Evolutionary conservation across 2,113 vertebrate species (phyloP).

Genomic region (Perca fluviatilis): DNA sequence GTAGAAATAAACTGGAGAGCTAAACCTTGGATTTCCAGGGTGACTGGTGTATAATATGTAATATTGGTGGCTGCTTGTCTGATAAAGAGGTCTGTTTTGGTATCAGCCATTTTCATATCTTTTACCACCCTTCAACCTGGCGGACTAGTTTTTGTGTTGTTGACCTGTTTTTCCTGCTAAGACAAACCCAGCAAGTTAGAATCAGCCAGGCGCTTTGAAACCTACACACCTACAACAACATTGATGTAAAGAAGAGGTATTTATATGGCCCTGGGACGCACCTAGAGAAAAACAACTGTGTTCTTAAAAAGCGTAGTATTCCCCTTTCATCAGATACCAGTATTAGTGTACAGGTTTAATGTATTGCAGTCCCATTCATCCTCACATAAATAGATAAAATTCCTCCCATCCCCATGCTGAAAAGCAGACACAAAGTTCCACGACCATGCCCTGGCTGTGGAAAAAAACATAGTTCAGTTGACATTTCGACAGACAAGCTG

Average conservation of each 20-base stretch:
- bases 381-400: not conserved
- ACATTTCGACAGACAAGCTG: constrained; percentile 14
- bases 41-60: not conserved
- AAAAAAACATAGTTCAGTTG: not conserved
- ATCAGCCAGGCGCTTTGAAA: not conserved
- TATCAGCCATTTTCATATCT: not conserved
- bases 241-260: accelerated
- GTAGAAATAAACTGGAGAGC: not conserved
- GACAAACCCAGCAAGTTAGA: not conserved
- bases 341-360: not conserved
- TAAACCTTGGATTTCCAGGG: not conserved
- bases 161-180: not conserved
- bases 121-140: not conserved
- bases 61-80: not conserved
- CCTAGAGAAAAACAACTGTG: not conserved
- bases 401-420: not conserved
- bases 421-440: constrained; percentile 16
- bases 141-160: not conserved
- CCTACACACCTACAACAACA: not conserved
- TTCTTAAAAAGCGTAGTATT: not conserved
- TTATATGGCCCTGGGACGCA: not conserved
- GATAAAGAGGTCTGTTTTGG: not conserved
- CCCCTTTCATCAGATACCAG: not conserved
- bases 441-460: not conserved
- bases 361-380: not conserved